phyloP scores from a whole-genome alignment of 2,113 vertebrate species.

The Heptranchias perlo region DNA sequence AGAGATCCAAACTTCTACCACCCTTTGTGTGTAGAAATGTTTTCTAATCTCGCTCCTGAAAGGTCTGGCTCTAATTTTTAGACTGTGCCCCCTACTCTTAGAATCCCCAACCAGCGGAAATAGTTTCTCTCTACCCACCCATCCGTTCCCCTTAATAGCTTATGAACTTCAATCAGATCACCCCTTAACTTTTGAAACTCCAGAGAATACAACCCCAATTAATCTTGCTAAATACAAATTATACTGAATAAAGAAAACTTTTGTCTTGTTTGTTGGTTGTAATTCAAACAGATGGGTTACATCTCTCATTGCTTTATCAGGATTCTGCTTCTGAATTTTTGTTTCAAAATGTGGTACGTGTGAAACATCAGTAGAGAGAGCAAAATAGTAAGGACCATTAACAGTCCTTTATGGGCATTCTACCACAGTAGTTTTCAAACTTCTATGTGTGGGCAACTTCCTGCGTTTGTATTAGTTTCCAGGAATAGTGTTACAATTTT shows the following conservation, averaged over 20 bases:
- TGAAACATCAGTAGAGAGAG: not conserved
- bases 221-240: not conserved
- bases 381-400: not conserved
- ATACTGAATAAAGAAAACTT: not conserved
- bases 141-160: too few species aligned
- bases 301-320: not conserved
- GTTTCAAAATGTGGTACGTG: not conserved
- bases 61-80: too few species aligned
- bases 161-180: too few species aligned
- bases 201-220: too few species aligned
- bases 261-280: not conserved
- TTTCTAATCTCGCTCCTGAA: too few species aligned
- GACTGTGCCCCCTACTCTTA: too few species aligned
- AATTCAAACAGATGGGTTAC: not conserved
- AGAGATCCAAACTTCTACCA: too few species aligned
- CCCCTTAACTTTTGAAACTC: too few species aligned
- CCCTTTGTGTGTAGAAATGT: too few species aligned
- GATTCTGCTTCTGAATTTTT: not conserved
- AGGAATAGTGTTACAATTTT: not conserved
- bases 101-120: too few species aligned
- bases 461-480: not conserved
- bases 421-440: not conserved
- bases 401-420: not conserved
- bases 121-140: too few species aligned
- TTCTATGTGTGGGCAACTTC: not conserved